Conservation (phyloP, 2,888 invertebrate species). For the Cenopis cana region DNA sequence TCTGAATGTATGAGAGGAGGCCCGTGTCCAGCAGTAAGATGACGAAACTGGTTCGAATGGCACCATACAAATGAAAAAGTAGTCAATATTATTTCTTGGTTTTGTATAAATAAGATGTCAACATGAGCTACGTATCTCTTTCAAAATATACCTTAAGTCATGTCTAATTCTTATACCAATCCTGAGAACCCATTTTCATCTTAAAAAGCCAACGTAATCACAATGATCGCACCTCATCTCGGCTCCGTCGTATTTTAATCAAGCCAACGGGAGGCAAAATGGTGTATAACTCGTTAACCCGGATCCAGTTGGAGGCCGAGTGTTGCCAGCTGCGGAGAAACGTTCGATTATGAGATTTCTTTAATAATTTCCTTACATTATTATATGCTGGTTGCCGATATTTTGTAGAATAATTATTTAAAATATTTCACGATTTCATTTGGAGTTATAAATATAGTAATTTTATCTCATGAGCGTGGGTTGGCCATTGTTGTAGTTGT, state of each 20-base stretch:
- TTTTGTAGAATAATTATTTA: background rate
- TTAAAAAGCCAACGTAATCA: slow-evolving; percentile 44
- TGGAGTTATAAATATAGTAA: no score
- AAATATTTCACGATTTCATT: background rate
- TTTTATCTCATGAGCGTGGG: no score
- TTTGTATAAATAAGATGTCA: no score
- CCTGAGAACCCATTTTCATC: slow-evolving; percentile 23
- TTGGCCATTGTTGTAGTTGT: no score
- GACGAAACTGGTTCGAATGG: no score
- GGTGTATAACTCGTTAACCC: slow-evolving; percentile 49
- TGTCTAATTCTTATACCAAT: slow-evolving; percentile 26
- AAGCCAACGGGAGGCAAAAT: slow-evolving; percentile 56
- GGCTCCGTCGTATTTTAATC: slow-evolving; percentile 59
- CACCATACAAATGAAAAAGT: no score
- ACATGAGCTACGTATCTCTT: background rate
- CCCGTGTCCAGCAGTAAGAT: no score
- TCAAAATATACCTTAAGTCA: slow-evolving; percentile 1
- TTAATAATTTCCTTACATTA: background rate
- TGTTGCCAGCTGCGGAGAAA: slow-evolving; percentile 26
- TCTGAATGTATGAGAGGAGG: no score
- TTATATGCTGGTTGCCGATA: background rate
- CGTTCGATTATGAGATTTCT: slow-evolving; percentile 15
- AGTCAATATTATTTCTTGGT: no score
- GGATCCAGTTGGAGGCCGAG: slow-evolving; percentile 29
- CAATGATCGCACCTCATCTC: slow-evolving; percentile 51